Evolutionary conservation across 2,888 invertebrate genomes (phyloP).

Genomic region (Cantharis nigra): DNA sequence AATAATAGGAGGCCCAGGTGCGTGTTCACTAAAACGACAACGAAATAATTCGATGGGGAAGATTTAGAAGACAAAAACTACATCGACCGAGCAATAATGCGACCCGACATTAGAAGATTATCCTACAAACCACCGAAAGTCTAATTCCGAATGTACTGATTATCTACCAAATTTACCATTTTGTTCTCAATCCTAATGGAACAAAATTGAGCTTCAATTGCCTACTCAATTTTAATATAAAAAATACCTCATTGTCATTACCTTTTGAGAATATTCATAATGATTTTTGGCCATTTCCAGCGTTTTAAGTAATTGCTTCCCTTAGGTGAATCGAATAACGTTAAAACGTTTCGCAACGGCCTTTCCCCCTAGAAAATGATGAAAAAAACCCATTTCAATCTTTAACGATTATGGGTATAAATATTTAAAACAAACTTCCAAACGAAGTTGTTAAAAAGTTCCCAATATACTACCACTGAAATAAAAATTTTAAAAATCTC

Average conservation of each 20-base stretch:
- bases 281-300: background rate
- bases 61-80: conserved; percentile 29
- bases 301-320: background rate
- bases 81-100: conserved; percentile 25
- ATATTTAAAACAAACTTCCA: background rate
- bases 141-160: conserved; percentile 2
- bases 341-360: background rate
- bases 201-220: background rate
- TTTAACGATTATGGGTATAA: background rate
- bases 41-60: conserved; percentile 27
- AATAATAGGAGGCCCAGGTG: conserved; percentile 26
- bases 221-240: background rate
- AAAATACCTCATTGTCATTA: background rate
- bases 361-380: background rate
- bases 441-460: background rate
- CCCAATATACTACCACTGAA: background rate
- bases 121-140: conserved; percentile 19
- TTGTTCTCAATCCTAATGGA: background rate
- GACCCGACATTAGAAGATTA: conserved; percentile 30
- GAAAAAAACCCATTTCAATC: background rate
- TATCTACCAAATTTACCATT: conserved; percentile 3
- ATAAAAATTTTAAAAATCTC: background rate
- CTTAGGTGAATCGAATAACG: background rate
- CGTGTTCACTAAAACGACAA: conserved; percentile 24
- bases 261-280: background rate